Conservation (phyloP, 2,888 invertebrate genomes). For the Dicyrtoma fusca region DNA sequence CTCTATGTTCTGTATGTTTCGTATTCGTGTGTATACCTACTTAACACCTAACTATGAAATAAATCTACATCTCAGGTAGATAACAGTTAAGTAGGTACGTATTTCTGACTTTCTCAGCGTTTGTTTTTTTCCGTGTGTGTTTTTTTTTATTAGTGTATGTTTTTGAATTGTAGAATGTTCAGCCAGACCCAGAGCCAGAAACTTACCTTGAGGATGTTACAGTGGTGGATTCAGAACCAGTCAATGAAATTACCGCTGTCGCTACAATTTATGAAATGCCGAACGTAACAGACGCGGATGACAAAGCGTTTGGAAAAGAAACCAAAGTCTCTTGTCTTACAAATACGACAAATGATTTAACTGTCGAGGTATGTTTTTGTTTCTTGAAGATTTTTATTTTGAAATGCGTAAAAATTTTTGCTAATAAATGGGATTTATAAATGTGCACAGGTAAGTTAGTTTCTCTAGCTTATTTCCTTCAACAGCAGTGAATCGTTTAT, state of each 20-base stretch:
- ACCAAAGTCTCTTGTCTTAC: conserved; percentile 29
- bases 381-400: no score
- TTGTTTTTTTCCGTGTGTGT: no score
- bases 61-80: no score
- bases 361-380: conserved; percentile 37
- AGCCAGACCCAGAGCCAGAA: conserved; percentile 24
- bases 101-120: not conserved
- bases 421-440: no score
- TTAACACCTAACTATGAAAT: no score
- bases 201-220: conserved; percentile 34
- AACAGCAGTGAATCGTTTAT: no score
- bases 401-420: no score
- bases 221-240: not conserved
- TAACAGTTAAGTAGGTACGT: not conserved
- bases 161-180: not conserved
- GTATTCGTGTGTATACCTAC: no score
- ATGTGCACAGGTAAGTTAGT: no score
- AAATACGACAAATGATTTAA: conserved; percentile 7
- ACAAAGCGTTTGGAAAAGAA: conserved; percentile 5
- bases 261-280: conserved; percentile 24
- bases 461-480: no score
- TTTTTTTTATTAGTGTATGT: no score
- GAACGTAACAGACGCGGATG: conserved; percentile 2
- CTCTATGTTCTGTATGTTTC: no score
- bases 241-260: conserved; percentile 10